Evolutionary conservation across 2,888 invertebrate genomes (phyloP), one percentile per base, ranked within the genome.

Genomic region (Cheilosia pagana): DNA sequence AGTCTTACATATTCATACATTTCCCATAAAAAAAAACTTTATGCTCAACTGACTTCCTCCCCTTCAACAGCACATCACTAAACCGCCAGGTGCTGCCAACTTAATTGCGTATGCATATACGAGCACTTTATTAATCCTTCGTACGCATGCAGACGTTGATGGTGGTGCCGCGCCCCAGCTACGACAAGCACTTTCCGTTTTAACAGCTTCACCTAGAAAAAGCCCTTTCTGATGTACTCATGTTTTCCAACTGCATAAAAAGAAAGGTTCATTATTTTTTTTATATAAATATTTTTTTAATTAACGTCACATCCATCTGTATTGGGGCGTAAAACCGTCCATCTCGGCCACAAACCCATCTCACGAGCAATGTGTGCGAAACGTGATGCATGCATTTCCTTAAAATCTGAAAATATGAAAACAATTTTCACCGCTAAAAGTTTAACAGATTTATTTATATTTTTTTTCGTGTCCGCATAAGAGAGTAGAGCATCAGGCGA

Each of bases 301-400:
- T 65, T 75, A 75, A 65, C 75, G 65, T 48, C 75, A 75, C 39
- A 57, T 39, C 25, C 75, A 65, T 7, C 63, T 55, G 55, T 62
- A 57, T 57, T 65, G 55, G 57, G 50, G 57, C 65, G 45, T 65
- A 65, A 65, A 65, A 45, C 45, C 2, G 62, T 28, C 52, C 14
- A 6, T 3, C 23, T 14, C 23, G 23, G 16, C 50, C 31, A n/a
- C 28, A 2, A 2, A 21, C 25, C 14, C 12, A 0, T n/a, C 25
- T 1, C 43, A 19, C 28, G 35, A 19, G 48, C 39, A 65, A 57
- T 28, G 57, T 57, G 65, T 57, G 41, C 57, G 57, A 63, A 72
- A 65, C 35, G 59, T 65, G 71, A 65, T 72, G 78, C 78, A 60
- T 78, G 78, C 78, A 78, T 78, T 72, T 72, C 71, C 59, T 67